Evolutionary conservation across 2,888 invertebrate genomes (phyloP), one percentile per base, ranked within the genome.

Genomic region (Sesia apiformis): DNA sequence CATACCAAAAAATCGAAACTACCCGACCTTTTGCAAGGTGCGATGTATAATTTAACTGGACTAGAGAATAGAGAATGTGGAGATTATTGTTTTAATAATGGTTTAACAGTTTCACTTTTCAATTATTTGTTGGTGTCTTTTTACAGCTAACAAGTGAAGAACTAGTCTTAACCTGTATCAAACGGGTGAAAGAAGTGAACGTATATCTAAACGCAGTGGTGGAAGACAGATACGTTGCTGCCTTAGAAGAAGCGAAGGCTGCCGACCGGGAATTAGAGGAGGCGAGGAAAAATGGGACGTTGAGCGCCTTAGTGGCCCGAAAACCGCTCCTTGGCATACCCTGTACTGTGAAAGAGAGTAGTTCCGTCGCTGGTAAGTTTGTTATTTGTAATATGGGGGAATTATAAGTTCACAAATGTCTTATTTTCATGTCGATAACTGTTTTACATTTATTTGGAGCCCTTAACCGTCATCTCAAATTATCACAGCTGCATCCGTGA

Each of bases 251-350:
- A 53, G 95, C 95, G 0, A 76, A 77, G 51, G 74, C 74, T 4
- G 89, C 91, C 0, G 95, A 95, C 75, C 63, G 72, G 38, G 58
- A 56, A 55, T 67, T 86, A 0, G 60, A 57, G 3, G 78, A 73
- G 3, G 77, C 82, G 0, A 72, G 66, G 53, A 59, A 52, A 50
- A 69, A 60, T 43, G 81, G 77, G 0, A 63, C 70, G 3, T 66
- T 88, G 4, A 81, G 85, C 0, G 76, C 84, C 50, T 69, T 92
- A 52, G 74, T 85, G 1, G 72, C 71, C 3, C 82, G 90, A 23
- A 90, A 91, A 60, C 96, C 96, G 0, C 81, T 97, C 54, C 83
- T 96, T 1, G 97, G 97, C 0, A 91, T 97, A 23, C 97, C 97
- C 0, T 90, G 96, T 51, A 95, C 96, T 3, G 92, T 95, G 0